Evolutionary conservation across 1,140 invertebrate genomes (phyloP).

Genomic region (Drosophila neocordata): DNA sequence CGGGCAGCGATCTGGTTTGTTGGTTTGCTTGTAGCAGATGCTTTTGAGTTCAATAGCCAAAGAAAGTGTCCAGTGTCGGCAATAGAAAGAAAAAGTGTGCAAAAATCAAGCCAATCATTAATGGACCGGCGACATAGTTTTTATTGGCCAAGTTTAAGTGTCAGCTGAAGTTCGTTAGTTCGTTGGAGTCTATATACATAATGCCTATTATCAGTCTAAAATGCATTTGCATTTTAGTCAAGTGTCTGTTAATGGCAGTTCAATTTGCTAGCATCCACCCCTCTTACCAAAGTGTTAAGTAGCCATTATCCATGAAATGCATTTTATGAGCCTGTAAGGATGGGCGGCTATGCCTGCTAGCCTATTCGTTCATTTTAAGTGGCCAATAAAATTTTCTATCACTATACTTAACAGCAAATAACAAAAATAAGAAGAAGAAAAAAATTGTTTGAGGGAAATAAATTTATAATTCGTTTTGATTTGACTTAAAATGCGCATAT

Average conservation of each 20-base stretch:
- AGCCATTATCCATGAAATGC: conserved; percentile 32
- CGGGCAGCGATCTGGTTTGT: conserved; percentile 68
- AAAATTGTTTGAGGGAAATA: conserved; percentile 31
- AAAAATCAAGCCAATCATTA: conserved; percentile 22
- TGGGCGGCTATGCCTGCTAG: conserved; percentile 18
- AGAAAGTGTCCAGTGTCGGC: conserved; percentile 62
- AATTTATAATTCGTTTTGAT: conserved; percentile 51
- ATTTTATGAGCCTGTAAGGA: conserved; percentile 11
- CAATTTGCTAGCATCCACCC: conserved; percentile 12
- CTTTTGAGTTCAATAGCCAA: conserved; percentile 78
- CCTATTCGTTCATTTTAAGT: not conserved
- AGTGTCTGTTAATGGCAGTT: conserved; percentile 48
- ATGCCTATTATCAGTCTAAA: conserved; percentile 59
- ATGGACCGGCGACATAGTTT: conserved; percentile 56
- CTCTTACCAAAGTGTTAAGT: conserved; percentile 54
- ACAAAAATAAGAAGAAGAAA: not conserved
- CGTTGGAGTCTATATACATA: conserved; percentile 59
- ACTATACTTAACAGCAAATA: not conserved
- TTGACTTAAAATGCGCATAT: conserved; percentile 41
- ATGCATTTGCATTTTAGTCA: conserved; percentile 40
- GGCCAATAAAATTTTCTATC: conserved; percentile 11
- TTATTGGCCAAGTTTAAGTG: conserved; percentile 11
- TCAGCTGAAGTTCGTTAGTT: not conserved
- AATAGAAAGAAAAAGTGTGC: conserved; percentile 74
- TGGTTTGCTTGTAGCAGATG: conserved; percentile 63